Conservation (phyloP, 2,888 invertebrate genomes). For the Dastarcus helophoroides region DNA sequence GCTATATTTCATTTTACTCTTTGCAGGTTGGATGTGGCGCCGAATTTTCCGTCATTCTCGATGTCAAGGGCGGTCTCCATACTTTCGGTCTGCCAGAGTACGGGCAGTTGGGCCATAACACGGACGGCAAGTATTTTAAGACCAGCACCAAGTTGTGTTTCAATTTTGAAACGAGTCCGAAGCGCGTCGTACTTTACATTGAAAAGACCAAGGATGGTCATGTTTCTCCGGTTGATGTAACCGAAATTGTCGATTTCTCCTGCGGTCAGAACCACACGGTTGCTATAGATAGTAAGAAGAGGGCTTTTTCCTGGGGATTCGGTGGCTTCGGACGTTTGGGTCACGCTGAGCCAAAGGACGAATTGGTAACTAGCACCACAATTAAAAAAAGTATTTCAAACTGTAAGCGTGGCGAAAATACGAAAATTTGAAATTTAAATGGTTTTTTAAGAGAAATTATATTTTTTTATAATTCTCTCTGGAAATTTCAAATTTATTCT, state of each 20-base stretch:
- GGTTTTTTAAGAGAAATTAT: too few relatives aligned
- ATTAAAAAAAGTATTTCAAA: too few relatives aligned
- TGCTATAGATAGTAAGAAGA: slow-evolving; percentile 77
- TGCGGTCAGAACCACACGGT: slow-evolving; percentile 89
- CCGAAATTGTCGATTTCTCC: slow-evolving; percentile 79
- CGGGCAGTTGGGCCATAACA: slow-evolving; percentile 88
- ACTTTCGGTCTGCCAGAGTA: slow-evolving; percentile 90
- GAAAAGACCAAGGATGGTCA: slow-evolving; percentile 82
- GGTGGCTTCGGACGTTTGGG: slow-evolving; percentile 90
- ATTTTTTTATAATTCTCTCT: too few relatives aligned
- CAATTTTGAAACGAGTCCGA: slow-evolving; percentile 75
- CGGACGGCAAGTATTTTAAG: slow-evolving; percentile 89
- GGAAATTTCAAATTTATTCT: too few relatives aligned
- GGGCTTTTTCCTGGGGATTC: slow-evolving; percentile 91
- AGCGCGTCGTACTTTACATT: slow-evolving; percentile 73
- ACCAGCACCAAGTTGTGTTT: slow-evolving; percentile 79
- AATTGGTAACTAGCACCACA: slow-evolving; percentile 73
- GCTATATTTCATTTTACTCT: too few relatives aligned
- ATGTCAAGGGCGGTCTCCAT: slow-evolving; percentile 77
- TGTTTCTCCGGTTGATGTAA: slow-evolving; percentile 69
- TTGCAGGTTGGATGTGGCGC: slow-evolving; percentile 63
- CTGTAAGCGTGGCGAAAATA: too few relatives aligned
- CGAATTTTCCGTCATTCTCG: slow-evolving; percentile 85
- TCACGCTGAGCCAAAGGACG: slow-evolving; percentile 87
- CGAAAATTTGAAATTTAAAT: too few relatives aligned